A percentile compares a stretch with the other conserved stretches of the same genome.
Evolutionary conservation across 2,888 invertebrate species (phyloP).

Genomic region (Drosophila heteroneura): DNA sequence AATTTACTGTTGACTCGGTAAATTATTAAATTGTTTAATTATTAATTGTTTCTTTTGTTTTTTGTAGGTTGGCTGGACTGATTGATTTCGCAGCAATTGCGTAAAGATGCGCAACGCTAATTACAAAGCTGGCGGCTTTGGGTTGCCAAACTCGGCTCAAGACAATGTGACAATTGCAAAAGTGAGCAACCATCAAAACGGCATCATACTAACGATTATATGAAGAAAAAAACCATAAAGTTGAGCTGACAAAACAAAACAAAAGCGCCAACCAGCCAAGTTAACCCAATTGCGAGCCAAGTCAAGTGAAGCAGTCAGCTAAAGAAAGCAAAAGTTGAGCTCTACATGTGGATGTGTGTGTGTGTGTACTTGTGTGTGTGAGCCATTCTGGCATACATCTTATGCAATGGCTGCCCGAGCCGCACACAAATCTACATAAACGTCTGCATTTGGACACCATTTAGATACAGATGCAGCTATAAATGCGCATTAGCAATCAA

Average conservation of each 20-base stretch:
- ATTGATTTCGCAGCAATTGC: slow-evolving; percentile 54
- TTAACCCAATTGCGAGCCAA: slow-evolving; percentile 48
- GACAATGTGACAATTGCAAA: slow-evolving; percentile 78
- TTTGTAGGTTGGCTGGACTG: slow-evolving; percentile 27
- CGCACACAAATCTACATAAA: slow-evolving; percentile 47
- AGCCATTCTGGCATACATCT: slow-evolving; percentile 40
- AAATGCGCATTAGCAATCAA: slow-evolving; percentile 76
- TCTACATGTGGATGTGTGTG: background rate
- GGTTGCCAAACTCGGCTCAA: slow-evolving; percentile 40
- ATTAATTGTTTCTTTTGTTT: background rate
- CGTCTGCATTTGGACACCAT: slow-evolving; percentile 39
- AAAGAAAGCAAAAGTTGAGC: slow-evolving; percentile 69
- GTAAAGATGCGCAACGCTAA: slow-evolving; percentile 60
- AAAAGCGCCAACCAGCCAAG: slow-evolving; percentile 47
- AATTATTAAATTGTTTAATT: slow-evolving; percentile 43
- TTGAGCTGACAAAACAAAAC: slow-evolving; percentile 62
- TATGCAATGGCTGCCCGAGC: slow-evolving; percentile 40
- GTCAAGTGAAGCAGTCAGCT: slow-evolving; percentile 56
- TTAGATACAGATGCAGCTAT: slow-evolving; percentile 50
- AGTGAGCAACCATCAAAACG: slow-evolving; percentile 36
- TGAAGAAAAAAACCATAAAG: slow-evolving; percentile 56
- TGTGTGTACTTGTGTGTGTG: slow-evolving; percentile 13
- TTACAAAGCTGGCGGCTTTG: slow-evolving; percentile 40
- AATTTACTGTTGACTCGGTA: slow-evolving; percentile 38
- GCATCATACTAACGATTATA: slow-evolving; percentile 31